A percentile compares a stretch with the other conserved stretches of the same genome.
Evolutionary conservation across 2,113 vertebrate genomes (phyloP).

Genomic region (Hemibagrus wyckioides): DNA sequence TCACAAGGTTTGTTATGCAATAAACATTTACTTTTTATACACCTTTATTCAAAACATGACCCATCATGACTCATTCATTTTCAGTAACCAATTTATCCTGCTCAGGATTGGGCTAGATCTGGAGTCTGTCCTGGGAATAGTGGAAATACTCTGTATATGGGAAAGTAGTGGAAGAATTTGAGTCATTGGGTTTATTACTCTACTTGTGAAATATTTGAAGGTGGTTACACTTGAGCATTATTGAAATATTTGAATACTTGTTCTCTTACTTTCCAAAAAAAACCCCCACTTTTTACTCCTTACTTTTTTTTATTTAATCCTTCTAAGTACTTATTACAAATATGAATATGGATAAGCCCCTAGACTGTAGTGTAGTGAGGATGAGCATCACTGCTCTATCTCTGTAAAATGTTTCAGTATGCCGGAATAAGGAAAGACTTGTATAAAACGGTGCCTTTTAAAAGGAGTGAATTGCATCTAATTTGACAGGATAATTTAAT

Average conservation of each 20-base stretch:
- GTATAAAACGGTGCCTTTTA: neutral
- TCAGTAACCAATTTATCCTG: neutral
- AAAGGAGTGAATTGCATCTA: neutral
- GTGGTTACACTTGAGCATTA: neutral
- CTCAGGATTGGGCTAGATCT: neutral
- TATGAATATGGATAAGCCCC: neutral
- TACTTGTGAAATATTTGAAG: neutral
- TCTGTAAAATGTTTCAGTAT: neutral
- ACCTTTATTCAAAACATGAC: neutral
- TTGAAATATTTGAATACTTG: neutral
- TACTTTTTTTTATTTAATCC: neutral
- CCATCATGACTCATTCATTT: neutral
- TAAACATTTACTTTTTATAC: neutral
- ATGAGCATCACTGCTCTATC: neutral
- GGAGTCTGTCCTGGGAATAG: neutral
- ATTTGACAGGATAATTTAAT: neutral
- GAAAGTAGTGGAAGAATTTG: no score
- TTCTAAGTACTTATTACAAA: neutral
- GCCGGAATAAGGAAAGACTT: neutral
- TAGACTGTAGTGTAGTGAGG: neutral
- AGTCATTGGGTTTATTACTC: no score
- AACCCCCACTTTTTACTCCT: neutral
- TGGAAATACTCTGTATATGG: no score
- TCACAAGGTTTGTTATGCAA: neutral
- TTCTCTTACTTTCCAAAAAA: neutral